These are phyloP conservation scores for Zelleria hepariella DNA, from an alignment of 2,888 invertebrate species.

Conservation along the genomic window DNA sequence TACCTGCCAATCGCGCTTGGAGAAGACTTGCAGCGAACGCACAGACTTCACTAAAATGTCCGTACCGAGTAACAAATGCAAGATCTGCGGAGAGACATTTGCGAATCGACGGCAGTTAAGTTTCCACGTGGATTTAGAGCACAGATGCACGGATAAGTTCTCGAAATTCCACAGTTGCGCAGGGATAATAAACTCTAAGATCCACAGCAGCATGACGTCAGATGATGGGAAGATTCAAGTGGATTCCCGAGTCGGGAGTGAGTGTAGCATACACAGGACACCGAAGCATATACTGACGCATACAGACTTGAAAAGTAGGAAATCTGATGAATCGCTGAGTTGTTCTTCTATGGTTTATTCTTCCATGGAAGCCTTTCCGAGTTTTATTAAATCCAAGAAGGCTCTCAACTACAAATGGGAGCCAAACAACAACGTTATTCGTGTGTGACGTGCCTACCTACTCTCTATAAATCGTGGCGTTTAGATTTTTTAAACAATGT, in stretches of 20 bases:
- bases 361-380: slow-evolving; percentile 30
- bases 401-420: slow-evolving; percentile 43
- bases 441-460: slow-evolving; percentile 30
- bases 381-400: slow-evolving; percentile 3
- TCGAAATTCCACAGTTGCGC: slow-evolving; percentile 45
- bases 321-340: neutral
- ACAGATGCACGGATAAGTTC: slow-evolving; percentile 35
- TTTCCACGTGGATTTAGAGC: slow-evolving; percentile 43
- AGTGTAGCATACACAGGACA: slow-evolving; percentile 39
- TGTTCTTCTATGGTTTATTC: slow-evolving; percentile 8
- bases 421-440: slow-evolving; percentile 49
- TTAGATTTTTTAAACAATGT: neutral
- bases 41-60: slow-evolving; percentile 10
- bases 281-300: slow-evolving; percentile 15
- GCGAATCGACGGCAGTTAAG: slow-evolving; percentile 41
- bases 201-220: neutral
- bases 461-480: neutral
- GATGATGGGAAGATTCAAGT: slow-evolving; percentile 1
- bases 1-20: slow-evolving; percentile 14
- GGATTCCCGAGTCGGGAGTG: slow-evolving; percentile 35
- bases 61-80: slow-evolving; percentile 20
- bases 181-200: slow-evolving; percentile 24
- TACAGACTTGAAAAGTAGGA: neutral
- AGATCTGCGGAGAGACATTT: slow-evolving; percentile 43
- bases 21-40: slow-evolving; percentile 15